phyloP scores from a whole-genome alignment of 2,888 invertebrate genomes.

The Abrostola triplasia region DNA sequence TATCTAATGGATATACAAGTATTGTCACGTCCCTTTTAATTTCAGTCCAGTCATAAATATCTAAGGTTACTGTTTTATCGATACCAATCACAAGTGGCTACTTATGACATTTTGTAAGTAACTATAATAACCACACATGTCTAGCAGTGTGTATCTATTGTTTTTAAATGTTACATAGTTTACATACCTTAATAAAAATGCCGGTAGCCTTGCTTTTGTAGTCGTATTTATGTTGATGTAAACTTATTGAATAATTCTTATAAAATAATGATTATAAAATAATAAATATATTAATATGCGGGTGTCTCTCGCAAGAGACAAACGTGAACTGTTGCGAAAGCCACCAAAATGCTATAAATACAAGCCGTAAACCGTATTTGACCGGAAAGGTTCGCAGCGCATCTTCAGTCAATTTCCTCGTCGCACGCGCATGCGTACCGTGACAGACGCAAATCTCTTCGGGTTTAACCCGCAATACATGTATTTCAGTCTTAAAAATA shows the following conservation, averaged over 20 bases:
- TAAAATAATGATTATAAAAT: conserved; percentile 11
- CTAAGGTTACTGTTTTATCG: no score
- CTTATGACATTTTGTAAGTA: neutral
- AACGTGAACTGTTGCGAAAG: conserved; percentile 73
- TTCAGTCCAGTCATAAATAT: no score
- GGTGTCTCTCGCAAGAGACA: conserved; percentile 65
- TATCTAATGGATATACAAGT: no score
- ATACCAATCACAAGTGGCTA: conserved; percentile 8
- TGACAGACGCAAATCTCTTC: neutral
- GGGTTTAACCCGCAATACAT: neutral
- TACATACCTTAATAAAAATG: conserved; percentile 32
- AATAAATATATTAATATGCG: conserved; percentile 39
- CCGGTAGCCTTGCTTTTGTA: conserved; percentile 13
- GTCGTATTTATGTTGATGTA: conserved; percentile 7
- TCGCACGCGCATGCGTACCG: conserved; percentile 8
- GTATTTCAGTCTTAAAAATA: neutral
- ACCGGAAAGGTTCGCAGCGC: conserved; percentile 43
- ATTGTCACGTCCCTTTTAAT: no score
- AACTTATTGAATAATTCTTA: conserved; percentile 2
- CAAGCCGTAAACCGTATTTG: conserved; percentile 41
- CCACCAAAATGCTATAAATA: conserved; percentile 62
- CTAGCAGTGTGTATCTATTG: neutral
- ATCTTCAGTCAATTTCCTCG: conserved; percentile 48
- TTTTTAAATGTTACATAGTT: conserved; percentile 38
- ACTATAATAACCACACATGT: conserved; percentile 2